Conservation (phyloP, 2,888 invertebrate genomes). For the Venusia cambrica region DNA sequence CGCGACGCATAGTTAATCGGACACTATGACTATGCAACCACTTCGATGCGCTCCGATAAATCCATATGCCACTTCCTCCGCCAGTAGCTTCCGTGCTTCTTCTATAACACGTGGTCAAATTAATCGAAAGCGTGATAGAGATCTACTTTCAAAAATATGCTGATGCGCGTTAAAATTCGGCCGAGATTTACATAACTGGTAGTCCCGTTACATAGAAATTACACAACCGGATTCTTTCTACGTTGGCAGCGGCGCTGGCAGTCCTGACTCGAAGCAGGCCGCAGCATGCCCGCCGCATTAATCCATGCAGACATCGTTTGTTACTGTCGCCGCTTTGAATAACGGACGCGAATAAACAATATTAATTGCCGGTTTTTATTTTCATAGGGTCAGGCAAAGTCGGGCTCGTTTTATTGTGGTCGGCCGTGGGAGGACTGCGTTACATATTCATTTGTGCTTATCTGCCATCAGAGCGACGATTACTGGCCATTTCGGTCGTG, state of each 20-base stretch:
- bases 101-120: constrained; percentile 37
- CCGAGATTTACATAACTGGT: constrained; percentile 78
- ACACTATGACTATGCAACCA: constrained; percentile 47
- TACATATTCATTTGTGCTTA: constrained; percentile 77
- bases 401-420: constrained; percentile 60
- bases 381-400: constrained; percentile 70
- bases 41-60: constrained; percentile 42
- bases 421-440: constrained; percentile 70
- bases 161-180: constrained; percentile 71
- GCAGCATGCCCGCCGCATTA: constrained; percentile 42
- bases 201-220: constrained; percentile 76
- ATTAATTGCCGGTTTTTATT: constrained; percentile 73
- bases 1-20: constrained; percentile 44
- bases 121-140: constrained; percentile 55
- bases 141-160: constrained; percentile 68
- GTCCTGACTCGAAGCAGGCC: constrained; percentile 28
- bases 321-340: constrained; percentile 66
- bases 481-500: constrained; percentile 60
- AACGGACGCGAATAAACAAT: constrained; percentile 75
- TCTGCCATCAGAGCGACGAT: constrained; percentile 66
- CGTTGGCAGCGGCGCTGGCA: constrained; percentile 36
- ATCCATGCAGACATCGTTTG: constrained; percentile 62
- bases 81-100: constrained; percentile 36
- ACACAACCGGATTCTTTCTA: constrained; percentile 67
- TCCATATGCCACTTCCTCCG: constrained; percentile 39